phyloP scores from a whole-genome alignment of 2,797 vertebrate genomes.

The Danionella dracula region DNA sequence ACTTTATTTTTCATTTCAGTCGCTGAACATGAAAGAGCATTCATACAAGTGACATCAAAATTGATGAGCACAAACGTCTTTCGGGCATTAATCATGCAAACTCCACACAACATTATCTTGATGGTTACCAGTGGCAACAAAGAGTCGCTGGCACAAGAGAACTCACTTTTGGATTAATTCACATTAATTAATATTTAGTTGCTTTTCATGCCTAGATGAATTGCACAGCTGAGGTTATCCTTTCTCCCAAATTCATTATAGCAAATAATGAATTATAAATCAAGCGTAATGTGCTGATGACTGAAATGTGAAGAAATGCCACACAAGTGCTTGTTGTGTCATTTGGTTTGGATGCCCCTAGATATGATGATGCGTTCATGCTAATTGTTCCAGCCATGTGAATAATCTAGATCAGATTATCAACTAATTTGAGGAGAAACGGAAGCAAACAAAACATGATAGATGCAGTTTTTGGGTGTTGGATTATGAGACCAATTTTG shows the following conservation, averaged over 20 bases:
- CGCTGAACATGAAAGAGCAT: not conserved
- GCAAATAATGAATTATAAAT: conserved; percentile 41
- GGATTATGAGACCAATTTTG: not conserved
- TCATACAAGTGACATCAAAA: too few relatives aligned
- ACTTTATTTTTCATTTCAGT: too few relatives aligned
- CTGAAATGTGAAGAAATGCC: conserved; percentile 23
- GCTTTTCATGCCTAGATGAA: conserved; percentile 31
- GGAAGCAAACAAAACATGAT: not conserved
- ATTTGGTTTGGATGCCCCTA: conserved; percentile 22
- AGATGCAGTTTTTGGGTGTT: not conserved
- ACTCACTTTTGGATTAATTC: conserved; percentile 42
- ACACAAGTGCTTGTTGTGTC: conserved; percentile 31
- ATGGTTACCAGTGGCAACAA: not conserved
- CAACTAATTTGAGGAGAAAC: not conserved
- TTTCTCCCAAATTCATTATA: conserved; percentile 13
- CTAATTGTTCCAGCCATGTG: conserved; percentile 20
- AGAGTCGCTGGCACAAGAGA: not conserved
- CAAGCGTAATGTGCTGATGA: conserved; percentile 26
- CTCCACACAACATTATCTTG: too few relatives aligned
- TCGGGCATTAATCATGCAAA: not conserved
- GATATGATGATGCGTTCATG: conserved; percentile 31
- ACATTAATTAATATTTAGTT: conserved; percentile 26
- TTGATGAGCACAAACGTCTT: not conserved
- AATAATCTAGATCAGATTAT: conserved; percentile 12
- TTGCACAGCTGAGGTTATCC: conserved; percentile 19